Evolutionary conservation across 2,888 invertebrate genomes (phyloP), one percentile per base, ranked within the genome.

Genomic region (Drosophila trichaetosa): DNA sequence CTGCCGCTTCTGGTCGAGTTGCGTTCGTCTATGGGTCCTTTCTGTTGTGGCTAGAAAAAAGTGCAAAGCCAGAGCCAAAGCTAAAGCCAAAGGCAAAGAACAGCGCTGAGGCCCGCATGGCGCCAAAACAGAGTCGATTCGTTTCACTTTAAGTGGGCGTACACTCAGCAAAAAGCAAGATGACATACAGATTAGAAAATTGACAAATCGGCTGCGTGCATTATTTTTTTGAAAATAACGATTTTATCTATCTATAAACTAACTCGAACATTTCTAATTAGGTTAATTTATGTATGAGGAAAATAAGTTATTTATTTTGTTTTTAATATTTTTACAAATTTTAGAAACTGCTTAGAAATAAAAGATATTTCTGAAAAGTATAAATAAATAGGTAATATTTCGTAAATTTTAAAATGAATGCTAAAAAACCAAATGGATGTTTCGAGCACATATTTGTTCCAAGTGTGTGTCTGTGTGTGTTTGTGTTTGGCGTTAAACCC

Each of bases 121-220:
- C 90, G 85, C 90, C 90, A 85, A 85, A 89, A 85, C 86, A 82
- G 86, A 90, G 90, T 87, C 81, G 87, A 89, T 87, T 86, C 89
- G 84, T 73, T 89, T 82, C 68, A 69, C 73, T 80, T 75, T 58
- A 58, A 71, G 84, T 75, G 83, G 71, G 73, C 67, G 72, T 78
- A 70, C 49, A 69, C 49, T 27, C 33, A 31, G 11, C 16, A 46
- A 51, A 27, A 51, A 51, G 18, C 6, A 2, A n/a, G 11, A n/a
- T 21, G 11, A 42, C n/a, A 21, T 42, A 11, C 2, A 2, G 46
- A 8, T 46, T 8, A 16, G 21, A 8, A 46, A 16, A 16, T 1
- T 21, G 3, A 46, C 7, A 21, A 42, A n/a, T n/a, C 8, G 36
- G 3, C 10, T 36, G 36, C 11, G n/a, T 40, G 11, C 10, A 2